These are phyloP conservation scores for Zaprionus obscuricornis DNA, from an alignment of 2,888 invertebrate species.

Conservation along the genomic window DNA sequence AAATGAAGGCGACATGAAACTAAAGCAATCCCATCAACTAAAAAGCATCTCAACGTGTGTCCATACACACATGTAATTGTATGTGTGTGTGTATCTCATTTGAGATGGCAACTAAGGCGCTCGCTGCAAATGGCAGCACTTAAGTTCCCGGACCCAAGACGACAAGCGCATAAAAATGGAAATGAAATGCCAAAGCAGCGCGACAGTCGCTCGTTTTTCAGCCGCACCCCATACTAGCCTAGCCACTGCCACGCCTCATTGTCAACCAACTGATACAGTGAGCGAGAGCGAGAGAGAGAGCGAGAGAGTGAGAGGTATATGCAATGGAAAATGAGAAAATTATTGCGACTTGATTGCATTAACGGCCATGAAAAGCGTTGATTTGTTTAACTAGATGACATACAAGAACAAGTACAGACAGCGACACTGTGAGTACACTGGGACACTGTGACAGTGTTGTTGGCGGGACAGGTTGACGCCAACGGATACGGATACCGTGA, in stretches of 20 bases:
- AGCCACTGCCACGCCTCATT: neutral
- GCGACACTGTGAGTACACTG: conserved; percentile 30
- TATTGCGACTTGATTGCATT: conserved; percentile 74
- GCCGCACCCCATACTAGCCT: neutral
- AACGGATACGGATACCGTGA: conserved; percentile 14
- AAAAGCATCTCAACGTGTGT: conserved; percentile 69
- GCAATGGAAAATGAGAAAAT: conserved; percentile 70
- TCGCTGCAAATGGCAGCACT: conserved; percentile 77
- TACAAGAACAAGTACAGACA: conserved; percentile 14
- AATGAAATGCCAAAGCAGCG: conserved; percentile 70
- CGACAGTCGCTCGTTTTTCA: conserved; percentile 37
- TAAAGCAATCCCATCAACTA: conserved; percentile 75
- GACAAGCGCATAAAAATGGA: conserved; percentile 78
- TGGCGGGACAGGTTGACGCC: conserved; percentile 8
- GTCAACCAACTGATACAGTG: too few relatives aligned
- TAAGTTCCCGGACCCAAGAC: conserved; percentile 49
- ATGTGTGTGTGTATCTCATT: conserved; percentile 47
- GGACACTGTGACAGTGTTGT: too few relatives aligned
- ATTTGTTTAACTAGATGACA: conserved; percentile 64
- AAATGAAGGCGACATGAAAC: conserved; percentile 41
- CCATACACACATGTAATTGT: conserved; percentile 20
- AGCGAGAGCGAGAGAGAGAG: too few relatives aligned
- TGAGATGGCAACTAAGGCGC: conserved; percentile 67
- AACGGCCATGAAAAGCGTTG: conserved; percentile 65
- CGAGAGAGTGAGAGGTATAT: conserved; percentile 15